Evolutionary conservation across 2,113 vertebrate genomes (phyloP).

Genomic region (Pristiophorus japonicus): DNA sequence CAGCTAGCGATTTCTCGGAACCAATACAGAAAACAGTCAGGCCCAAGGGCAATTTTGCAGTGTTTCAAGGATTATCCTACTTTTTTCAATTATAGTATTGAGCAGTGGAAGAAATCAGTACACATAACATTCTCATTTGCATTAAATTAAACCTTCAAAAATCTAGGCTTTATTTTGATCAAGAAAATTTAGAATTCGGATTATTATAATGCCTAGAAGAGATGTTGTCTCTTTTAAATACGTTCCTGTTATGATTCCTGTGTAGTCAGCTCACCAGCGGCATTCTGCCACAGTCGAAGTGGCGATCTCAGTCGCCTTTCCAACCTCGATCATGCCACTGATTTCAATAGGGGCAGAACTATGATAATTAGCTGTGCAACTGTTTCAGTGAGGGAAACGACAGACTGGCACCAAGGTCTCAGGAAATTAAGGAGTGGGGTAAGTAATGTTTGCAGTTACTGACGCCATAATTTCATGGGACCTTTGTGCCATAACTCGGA

Average conservation of each 20-base stretch:
- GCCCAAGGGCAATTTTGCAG: not conserved
- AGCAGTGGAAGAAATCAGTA: not conserved
- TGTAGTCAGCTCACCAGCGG: not conserved
- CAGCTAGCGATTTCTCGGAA: not conserved
- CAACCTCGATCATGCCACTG: not conserved
- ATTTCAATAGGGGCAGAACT: not conserved
- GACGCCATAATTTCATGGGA: not conserved
- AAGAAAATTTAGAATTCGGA: not conserved
- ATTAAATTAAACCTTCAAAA: not conserved
- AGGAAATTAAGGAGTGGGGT: not conserved
- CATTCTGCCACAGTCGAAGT: not conserved
- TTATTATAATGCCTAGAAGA: not conserved
- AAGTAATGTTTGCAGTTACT: not conserved
- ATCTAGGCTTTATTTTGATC: not conserved
- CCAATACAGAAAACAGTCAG: not conserved
- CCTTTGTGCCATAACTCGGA: not conserved
- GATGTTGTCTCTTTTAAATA: not conserved
- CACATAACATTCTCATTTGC: not conserved
- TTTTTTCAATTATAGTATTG: not conserved
- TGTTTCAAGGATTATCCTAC: not conserved
- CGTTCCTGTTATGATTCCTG: not conserved
- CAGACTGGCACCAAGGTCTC: not conserved
- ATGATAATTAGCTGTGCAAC: not conserved
- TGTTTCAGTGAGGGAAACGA: not conserved
- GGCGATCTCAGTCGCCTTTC: not conserved